Evolutionary conservation across 2,888 invertebrate species (phyloP), one percentile per base, ranked within the genome.

Genomic region (Frankliniella fusca): DNA sequence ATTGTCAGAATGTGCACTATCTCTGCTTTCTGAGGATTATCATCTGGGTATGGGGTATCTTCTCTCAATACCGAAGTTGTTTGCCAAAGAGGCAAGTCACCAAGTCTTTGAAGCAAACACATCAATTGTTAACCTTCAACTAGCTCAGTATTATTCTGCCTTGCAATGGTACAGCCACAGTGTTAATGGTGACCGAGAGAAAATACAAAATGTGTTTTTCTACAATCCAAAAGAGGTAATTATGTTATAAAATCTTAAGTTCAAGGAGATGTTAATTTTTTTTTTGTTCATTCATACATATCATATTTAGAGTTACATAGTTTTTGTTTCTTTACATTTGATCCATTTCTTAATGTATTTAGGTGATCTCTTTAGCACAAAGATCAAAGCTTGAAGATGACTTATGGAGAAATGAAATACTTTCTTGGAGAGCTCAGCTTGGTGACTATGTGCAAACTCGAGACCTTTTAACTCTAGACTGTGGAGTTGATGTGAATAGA

Each of bases 31-130:
- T 27, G 89, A 90, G 85, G 92, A 92, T 84, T 88, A 89, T 85
- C 86, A 88, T 2, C 86, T 91, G 76, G 90, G 90, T 20, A 86
- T 92, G 83, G 88, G 89, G 1, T 90, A 90, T 85, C 87, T 92
- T 28, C 85, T 91, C 83, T 88, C 89, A 81, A 84, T 90, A 50
- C 86, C 88, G 48, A 86, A 88, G 86, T 84, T 85, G 50, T 80
- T 83, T 15, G 85, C 85, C 49, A 84, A 85, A 79, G 84, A 86
- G 80, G 84, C 86, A 23, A 76, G 70, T 27, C 27, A 27, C 9
- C n/a, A 23, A 23, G 70, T 76, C 9, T 76, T 76, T 76, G 70
- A 27, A 23, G n/a, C 70, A 23, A 76, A 76, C 70, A 23, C 27
- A 27, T 76, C 89, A 12, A 87, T 87, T 28, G 85, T 88, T 2